Percentiles rank a stretch among this genome's conserved stretches.
These are phyloP conservation scores for Patiria miniata DNA, from an alignment of 35 echinoderm and acorn worm species.

Conservation along the genomic window DNA sequence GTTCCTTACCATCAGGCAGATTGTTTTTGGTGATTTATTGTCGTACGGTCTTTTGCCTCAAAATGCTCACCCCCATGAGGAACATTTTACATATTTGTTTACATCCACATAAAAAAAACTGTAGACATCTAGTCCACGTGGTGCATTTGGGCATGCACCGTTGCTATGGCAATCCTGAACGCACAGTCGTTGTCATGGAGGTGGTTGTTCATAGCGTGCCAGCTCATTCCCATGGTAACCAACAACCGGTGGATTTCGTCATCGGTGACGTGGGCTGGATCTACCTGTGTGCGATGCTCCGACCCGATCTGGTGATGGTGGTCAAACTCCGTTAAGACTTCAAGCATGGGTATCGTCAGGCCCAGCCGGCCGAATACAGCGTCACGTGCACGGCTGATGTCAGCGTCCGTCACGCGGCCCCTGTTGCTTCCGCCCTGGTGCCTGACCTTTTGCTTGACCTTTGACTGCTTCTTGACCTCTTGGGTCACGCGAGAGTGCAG, in stretches of 20 bases:
- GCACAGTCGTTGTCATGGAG: slow-evolving; percentile 11
- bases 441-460: neutral
- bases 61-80: too few relatives aligned
- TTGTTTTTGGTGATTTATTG: too few relatives aligned
- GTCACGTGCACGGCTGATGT: slow-evolving; percentile 10
- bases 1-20: too few relatives aligned
- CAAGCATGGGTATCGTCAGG: neutral
- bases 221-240: slow-evolving; percentile 6
- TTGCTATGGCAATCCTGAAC: slow-evolving; percentile 31
- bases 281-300: neutral
- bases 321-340: neutral
- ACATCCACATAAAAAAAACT: too few relatives aligned
- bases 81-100: too few relatives aligned
- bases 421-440: neutral
- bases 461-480: slow-evolving; percentile 1
- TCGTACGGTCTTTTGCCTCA: too few relatives aligned
- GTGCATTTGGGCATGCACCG: slow-evolving; percentile 7
- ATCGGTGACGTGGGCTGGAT: slow-evolving; percentile 23
- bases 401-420: neutral
- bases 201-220: neutral
- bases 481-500: slow-evolving; percentile 16
- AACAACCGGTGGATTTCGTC: slow-evolving; percentile 25
- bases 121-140: neutral
- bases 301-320: neutral
- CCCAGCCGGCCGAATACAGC: neutral